A percentile compares a stretch with the other conserved stretches of the same genome.
Conservation (phyloP, 2,888 invertebrate species). For the Frankliniella intonsa region DNA sequence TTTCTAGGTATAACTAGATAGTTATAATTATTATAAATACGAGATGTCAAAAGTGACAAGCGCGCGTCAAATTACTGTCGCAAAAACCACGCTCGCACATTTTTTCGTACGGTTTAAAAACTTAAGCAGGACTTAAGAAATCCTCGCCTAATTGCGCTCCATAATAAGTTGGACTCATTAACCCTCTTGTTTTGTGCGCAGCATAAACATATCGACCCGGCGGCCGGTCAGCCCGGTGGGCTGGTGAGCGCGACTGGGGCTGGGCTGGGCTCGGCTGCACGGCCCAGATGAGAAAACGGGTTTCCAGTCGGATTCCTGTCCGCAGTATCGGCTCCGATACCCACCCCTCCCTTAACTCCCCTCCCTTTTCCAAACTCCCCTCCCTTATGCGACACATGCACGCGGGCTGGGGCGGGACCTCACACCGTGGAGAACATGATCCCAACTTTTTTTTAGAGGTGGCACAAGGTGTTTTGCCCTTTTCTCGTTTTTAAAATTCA, state of each 20-base stretch:
- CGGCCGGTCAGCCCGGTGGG: not conserved
- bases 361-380: not conserved
- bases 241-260: not conserved
- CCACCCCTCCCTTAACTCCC: not conserved
- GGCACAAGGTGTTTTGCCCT: too few relatives aligned
- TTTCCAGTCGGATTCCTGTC: not conserved
- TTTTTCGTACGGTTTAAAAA: too few relatives aligned
- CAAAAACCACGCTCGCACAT: too few relatives aligned
- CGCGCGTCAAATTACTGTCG: not conserved
- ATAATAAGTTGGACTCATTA: too few relatives aligned
- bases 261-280: not conserved
- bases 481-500: too few relatives aligned
- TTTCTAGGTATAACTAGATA: not conserved
- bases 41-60: not conserved
- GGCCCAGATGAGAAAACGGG: constrained; percentile 6
- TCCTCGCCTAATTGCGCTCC: too few relatives aligned
- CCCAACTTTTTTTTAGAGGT: too few relatives aligned
- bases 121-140: too few relatives aligned
- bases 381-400: not conserved
- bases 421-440: not conserved
- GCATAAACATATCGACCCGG: not conserved
- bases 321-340: not conserved
- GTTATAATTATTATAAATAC: not conserved
- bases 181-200: not conserved
- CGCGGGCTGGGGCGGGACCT: not conserved